Base-by-base conservation (phyloP, 2,113 vertebrate species). In the Pycnonotus jocosus region DNA sequence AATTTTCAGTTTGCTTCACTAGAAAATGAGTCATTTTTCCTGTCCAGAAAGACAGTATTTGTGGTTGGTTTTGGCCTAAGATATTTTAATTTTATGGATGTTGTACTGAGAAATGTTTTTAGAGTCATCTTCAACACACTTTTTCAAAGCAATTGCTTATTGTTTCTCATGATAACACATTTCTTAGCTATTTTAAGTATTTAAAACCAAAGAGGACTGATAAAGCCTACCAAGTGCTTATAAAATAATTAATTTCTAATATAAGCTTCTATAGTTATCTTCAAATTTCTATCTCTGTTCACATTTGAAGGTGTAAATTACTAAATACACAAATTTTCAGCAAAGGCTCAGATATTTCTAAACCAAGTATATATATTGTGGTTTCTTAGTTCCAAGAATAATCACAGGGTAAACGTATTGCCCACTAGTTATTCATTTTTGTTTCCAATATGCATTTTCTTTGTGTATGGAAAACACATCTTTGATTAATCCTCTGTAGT, bases 121-220 rank as follows among this genome's bases (percentile, higher is more conserved):
- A 86, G 28, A 74, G 12, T 3, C 53, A 50, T 50, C 8, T 57
- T 78, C 28, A 54, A 21, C 8, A 38, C 66, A 62, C 4, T 87
- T 81, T 85, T 84, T 33, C 13, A 51, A 58, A 76, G 11, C 21
- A 68, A 58, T 53, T 60, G 1, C 17, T 76, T 47, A 40, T 40
- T 18, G 21, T 12, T 68, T 76, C 60, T 79, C 15, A 4, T 82
- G 38, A 71, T 50, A 33, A 18, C 56, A 31, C 6, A 54, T 71
- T 86, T 31, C 44, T 77, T 33, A 71, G 9, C 18, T 72, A 57
- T 82, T 60, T 95, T 42, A 86, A 86, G 47, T 85, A 86, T 82
- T 90, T 80, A 13, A 61, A 85, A 87, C n/a, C 37, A n/a, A 69
- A 62, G 40, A 54, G 9, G 1, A 40, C 20, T 80, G 4, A 60